Evolutionary conservation across 2,113 vertebrate genomes (phyloP).

Genomic region (Oreotrochilus melanogaster): DNA sequence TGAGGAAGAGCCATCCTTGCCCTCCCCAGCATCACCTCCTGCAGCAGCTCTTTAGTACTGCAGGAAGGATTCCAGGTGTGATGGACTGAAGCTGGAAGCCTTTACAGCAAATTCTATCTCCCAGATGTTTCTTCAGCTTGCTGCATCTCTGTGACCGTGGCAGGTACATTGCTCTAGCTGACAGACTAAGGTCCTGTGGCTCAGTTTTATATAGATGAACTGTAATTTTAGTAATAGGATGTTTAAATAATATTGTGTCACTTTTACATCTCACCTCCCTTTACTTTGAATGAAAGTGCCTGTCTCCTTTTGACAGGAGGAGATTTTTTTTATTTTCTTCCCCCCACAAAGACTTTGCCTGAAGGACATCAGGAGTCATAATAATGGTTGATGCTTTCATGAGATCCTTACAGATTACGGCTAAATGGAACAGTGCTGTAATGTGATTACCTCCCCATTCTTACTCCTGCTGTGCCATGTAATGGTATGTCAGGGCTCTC

Average conservation of each 20-base stretch:
- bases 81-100: slow-evolving; percentile 22
- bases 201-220: slow-evolving; percentile 60
- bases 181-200: slow-evolving; percentile 44
- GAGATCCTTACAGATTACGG: slow-evolving; percentile 54
- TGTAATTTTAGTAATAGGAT: slow-evolving; percentile 59
- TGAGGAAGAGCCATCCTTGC: background rate
- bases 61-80: background rate
- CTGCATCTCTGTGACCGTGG: background rate
- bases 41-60: background rate
- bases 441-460: slow-evolving; percentile 63
- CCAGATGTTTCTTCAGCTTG: slow-evolving; percentile 14
- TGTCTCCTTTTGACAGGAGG: slow-evolving; percentile 47
- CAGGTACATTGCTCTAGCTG: slow-evolving; percentile 56
- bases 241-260: slow-evolving; percentile 70
- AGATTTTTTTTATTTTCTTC: background rate
- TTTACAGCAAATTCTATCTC: slow-evolving; percentile 38
- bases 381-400: slow-evolving; percentile 60
- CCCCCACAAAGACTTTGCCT: slow-evolving; percentile 23
- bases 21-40: background rate
- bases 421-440: slow-evolving; percentile 56
- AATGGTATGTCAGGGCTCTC: slow-evolving; percentile 42
- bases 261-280: slow-evolving; percentile 54
- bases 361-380: slow-evolving; percentile 64
- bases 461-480: slow-evolving; percentile 40
- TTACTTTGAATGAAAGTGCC: slow-evolving; percentile 40